Conservation (phyloP, 2,797 vertebrate species). For the Centropyge bicolor region DNA sequence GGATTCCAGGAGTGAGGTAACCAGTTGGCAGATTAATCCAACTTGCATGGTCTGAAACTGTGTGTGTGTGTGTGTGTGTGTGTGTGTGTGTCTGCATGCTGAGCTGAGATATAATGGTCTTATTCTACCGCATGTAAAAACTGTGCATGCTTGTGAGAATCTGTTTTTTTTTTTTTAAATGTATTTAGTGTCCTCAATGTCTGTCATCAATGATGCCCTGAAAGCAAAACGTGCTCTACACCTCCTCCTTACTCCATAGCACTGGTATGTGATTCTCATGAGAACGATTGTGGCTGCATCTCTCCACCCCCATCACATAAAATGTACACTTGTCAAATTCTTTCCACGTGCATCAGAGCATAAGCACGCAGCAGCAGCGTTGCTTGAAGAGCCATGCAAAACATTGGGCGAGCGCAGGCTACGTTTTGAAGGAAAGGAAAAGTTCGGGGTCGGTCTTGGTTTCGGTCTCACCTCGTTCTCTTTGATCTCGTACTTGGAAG, state of each 20-base stretch:
- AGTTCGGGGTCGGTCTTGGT: not conserved
- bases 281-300: not conserved
- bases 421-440: not conserved
- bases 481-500: conserved; percentile 91
- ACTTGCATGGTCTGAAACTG: not conserved
- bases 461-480: conserved; percentile 91
- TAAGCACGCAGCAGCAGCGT: not conserved
- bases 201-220: conserved; percentile 15
- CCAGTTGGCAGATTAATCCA: not conserved
- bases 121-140: not conserved
- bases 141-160: not conserved
- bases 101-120: not conserved
- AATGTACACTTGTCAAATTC: conserved; percentile 26
- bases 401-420: not conserved
- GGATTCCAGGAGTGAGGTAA: not conserved
- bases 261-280: conserved; percentile 16
- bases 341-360: conserved; percentile 2
- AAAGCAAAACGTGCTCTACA: conserved; percentile 10
- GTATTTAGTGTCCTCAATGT: not conserved
- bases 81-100: conserved; percentile 3
- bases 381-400: conserved; percentile 5
- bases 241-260: not conserved
- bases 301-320: conserved; percentile 17
- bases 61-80: conserved; percentile 1
- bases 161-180: not conserved